A percentile compares a stretch with the other conserved stretches of the same genome.
phyloP scores from a whole-genome alignment of 2,888 invertebrate species.

The Luffia ferchaultella region DNA sequence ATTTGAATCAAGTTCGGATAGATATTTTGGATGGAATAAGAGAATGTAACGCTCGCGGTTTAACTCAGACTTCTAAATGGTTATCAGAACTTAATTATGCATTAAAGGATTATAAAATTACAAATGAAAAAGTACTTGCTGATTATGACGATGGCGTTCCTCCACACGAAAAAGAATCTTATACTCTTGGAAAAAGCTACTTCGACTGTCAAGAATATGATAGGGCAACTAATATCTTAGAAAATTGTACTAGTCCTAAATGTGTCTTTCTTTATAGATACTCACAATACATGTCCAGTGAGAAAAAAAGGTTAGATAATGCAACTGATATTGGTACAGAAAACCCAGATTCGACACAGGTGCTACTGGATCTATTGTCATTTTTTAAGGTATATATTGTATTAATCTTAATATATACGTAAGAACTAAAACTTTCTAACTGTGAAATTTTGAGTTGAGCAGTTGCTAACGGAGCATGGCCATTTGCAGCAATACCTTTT shows the following conservation, averaged over 20 bases:
- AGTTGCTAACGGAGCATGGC: no score
- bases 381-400: conserved; percentile 49
- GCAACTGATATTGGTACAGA: conserved; percentile 42
- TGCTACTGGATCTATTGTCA: conserved; percentile 44
- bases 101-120: conserved; percentile 70
- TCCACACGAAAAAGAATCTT: conserved; percentile 74
- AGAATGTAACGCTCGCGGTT: conserved; percentile 82
- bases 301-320: conserved; percentile 89
- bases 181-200: conserved; percentile 84
- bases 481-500: no score
- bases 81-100: conserved; percentile 85
- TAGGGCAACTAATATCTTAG: conserved; percentile 81
- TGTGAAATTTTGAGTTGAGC: no score
- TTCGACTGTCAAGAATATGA: conserved; percentile 93
- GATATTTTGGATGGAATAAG: conserved; percentile 47
- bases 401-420: no score
- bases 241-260: conserved; percentile 73
- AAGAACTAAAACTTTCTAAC: no score
- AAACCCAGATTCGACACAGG: conserved; percentile 49
- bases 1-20: conserved; percentile 46
- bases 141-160: conserved; percentile 47
- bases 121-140: conserved; percentile 51
- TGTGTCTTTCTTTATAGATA: conserved; percentile 87
- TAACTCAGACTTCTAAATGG: conserved; percentile 87
- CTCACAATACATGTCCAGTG: conserved; percentile 86